These are phyloP conservation scores for Caenorhabditis sp. DNA, from an alignment of 2,888 invertebrate genomes.

Conservation along the genomic window DNA sequence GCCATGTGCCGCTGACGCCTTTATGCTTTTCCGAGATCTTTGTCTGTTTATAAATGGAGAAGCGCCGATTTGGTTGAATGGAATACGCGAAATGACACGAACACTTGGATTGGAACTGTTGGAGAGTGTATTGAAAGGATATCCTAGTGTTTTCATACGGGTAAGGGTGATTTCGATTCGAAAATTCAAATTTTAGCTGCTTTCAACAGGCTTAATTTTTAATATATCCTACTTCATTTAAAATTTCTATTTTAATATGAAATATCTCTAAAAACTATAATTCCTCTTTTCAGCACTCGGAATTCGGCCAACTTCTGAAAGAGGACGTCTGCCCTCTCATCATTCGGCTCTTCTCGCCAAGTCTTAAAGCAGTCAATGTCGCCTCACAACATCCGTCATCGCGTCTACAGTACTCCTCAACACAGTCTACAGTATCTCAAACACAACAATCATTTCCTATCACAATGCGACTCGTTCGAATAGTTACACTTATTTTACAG, in stretches of 20 bases:
- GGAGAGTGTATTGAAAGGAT: constrained; percentile 86
- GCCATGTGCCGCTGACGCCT: constrained; percentile 80
- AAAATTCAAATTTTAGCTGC: too few relatives aligned
- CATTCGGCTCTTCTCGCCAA: constrained; percentile 97
- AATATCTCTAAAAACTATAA: too few relatives aligned
- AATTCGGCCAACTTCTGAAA: constrained; percentile 91
- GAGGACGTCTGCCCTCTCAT: constrained; percentile 96
- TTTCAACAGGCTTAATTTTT: too few relatives aligned
- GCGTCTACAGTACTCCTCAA: constrained; percentile 4
- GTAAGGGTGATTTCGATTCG: constrained; percentile 57
- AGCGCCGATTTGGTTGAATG: constrained; percentile 91
- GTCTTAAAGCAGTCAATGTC: constrained; percentile 80
- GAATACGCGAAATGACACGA: constrained; percentile 94
- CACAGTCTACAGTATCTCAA: constrained; percentile 73
- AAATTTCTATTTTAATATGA: too few relatives aligned
- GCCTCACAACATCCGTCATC: constrained; percentile 38
- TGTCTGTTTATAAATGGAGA: constrained; percentile 96
- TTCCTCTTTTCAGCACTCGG: constrained; percentile 80
- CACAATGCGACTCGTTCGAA: constrained; percentile 89
- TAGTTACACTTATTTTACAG: constrained; percentile 90
- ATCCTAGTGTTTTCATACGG: constrained; percentile 73
- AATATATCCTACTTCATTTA: too few relatives aligned
- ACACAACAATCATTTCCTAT: constrained; percentile 96
- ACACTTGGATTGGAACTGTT: constrained; percentile 94
- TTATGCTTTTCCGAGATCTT: constrained; percentile 92